These are phyloP conservation scores for Alviniconcha marisindica DNA, from an alignment of 1,140 invertebrate species.

Conservation along the genomic window DNA sequence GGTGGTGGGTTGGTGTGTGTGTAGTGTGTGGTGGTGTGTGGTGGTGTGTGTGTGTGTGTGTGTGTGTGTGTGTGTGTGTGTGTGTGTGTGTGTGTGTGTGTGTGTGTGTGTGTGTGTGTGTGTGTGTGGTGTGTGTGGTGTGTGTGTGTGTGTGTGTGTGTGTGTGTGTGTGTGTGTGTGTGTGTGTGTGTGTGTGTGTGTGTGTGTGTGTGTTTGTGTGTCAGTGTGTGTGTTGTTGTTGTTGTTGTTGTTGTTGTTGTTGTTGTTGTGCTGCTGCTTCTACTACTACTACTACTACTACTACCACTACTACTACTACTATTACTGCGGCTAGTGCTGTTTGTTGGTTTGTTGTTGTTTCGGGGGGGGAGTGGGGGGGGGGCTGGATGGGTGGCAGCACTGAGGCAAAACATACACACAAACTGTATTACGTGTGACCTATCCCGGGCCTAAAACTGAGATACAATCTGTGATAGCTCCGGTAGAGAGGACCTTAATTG, in stretches of 20 bases:
- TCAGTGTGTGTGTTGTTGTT: neutral
- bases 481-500: no score
- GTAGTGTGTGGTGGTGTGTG: neutral
- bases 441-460: no score
- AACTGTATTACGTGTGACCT: no score
- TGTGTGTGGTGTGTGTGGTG: neutral
- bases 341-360: neutral
- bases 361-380: no score
- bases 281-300: neutral
- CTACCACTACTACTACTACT: neutral
- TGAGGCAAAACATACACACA: no score
- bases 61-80: slow-evolving; percentile 5
- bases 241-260: neutral
- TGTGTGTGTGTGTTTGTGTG: neutral
- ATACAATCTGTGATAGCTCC: no score
- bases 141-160: neutral
- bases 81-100: neutral
- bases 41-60: neutral
- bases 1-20: no score
- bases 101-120: neutral
- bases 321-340: neutral
- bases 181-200: neutral
- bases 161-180: neutral
- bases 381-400: no score
- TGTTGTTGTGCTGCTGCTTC: neutral